These are phyloP conservation scores for Dilophus febrilis DNA, from an alignment of 2,888 invertebrate genomes.

Conservation along the genomic window DNA sequence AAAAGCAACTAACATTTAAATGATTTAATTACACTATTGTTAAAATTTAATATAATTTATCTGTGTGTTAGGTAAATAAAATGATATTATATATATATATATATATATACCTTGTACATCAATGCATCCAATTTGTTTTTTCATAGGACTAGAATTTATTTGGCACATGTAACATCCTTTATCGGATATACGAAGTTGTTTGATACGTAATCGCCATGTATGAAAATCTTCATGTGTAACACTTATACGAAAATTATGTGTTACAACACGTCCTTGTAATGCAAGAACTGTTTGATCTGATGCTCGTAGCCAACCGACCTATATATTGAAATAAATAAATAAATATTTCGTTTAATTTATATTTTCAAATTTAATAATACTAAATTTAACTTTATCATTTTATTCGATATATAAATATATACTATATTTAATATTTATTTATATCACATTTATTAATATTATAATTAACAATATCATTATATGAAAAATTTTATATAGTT, in stretches of 20 bases:
- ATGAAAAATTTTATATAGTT: too few relatives aligned
- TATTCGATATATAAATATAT: too few relatives aligned
- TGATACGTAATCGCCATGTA: constrained; percentile 74
- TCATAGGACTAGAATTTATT: constrained; percentile 77
- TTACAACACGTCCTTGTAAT: constrained; percentile 67
- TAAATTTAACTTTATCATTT: too few relatives aligned
- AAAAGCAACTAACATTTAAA: too few relatives aligned
- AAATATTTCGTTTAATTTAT: background rate
- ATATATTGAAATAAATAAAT: constrained; percentile 17
- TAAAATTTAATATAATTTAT: too few relatives aligned
- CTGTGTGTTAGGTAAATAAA: too few relatives aligned
- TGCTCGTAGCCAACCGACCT: constrained; percentile 82
- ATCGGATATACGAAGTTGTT: constrained; percentile 64
- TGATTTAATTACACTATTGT: too few relatives aligned
- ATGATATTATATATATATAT: constrained; percentile 1
- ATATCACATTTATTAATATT: too few relatives aligned
- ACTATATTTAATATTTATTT: too few relatives aligned
- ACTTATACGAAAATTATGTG: constrained; percentile 66
- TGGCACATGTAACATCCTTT: constrained; percentile 85
- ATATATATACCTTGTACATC: constrained; percentile 63
- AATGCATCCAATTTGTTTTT: constrained; percentile 71
- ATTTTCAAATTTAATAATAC: background rate
- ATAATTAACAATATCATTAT: too few relatives aligned
- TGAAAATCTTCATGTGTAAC: constrained; percentile 66
- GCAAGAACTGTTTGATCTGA: constrained; percentile 84